A percentile compares a stretch with the other conserved stretches of the same genome.
phyloP scores from a whole-genome alignment of 2,113 vertebrate genomes.

The Lates calcarifer region DNA sequence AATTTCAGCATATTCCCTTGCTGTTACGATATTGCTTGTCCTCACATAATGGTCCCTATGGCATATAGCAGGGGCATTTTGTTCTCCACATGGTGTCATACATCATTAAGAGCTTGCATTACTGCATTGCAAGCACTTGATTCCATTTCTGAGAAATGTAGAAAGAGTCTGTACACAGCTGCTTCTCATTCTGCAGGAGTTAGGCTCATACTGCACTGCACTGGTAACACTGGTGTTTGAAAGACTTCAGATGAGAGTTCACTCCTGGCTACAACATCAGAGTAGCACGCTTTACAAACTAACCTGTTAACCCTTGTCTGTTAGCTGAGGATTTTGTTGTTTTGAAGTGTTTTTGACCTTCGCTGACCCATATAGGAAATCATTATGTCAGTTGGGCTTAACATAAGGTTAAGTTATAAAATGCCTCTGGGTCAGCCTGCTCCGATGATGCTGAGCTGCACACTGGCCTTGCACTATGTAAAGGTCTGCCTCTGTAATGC shows the following conservation, averaged over 20 bases:
- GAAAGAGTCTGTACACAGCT: background rate
- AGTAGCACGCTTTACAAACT: conserved; percentile 12
- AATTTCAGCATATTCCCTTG: background rate
- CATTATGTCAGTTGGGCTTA: conserved; percentile 51
- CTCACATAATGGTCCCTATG: conserved; percentile 5
- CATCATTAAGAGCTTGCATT: conserved; percentile 30
- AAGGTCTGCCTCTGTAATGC: conserved; percentile 5
- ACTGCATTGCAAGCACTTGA: conserved; percentile 31
- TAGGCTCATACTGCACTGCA: conserved; percentile 1
- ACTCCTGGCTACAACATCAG: conserved; percentile 33
- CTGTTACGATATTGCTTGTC: background rate
- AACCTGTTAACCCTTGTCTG: conserved; percentile 33
- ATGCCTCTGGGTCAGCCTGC: conserved; percentile 2
- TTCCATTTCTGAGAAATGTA: conserved; percentile 2
- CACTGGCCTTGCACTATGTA: background rate
- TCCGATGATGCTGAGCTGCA: conserved; percentile 28
- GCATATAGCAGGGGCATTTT: conserved; percentile 12
- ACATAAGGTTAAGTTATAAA: conserved; percentile 46
- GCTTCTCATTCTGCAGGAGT: conserved; percentile 27
- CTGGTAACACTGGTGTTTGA: conserved; percentile 29
- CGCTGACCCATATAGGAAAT: conserved; percentile 62
- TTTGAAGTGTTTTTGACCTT: conserved; percentile 60
- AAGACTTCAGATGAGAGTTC: conserved; percentile 56
- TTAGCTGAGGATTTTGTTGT: conserved; percentile 40
- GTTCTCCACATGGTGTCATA: conserved; percentile 4